phyloP scores from a whole-genome alignment of 2,888 invertebrate species.

The Oithona nana region DNA sequence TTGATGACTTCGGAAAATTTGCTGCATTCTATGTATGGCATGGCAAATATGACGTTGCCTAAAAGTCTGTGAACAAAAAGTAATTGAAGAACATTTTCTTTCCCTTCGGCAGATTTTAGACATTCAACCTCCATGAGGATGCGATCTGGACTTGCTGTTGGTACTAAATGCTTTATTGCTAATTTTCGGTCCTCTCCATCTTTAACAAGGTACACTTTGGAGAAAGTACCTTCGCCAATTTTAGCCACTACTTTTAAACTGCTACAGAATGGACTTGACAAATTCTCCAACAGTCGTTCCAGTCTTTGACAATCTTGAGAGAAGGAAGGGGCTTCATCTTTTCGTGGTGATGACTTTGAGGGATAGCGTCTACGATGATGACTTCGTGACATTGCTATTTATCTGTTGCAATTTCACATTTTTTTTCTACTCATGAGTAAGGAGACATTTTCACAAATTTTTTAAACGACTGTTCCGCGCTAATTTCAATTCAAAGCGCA shows the following conservation, averaged over 20 bases:
- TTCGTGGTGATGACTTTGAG: not conserved
- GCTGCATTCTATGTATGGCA: constrained; percentile 11
- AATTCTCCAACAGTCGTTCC: not conserved
- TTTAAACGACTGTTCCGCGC: no score
- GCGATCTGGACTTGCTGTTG: constrained; percentile 61
- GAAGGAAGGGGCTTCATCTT: not conserved
- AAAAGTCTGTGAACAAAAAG: not conserved
- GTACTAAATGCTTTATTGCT: constrained; percentile 69
- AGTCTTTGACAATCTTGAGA: not conserved
- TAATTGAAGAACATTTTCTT: constrained; percentile 24
- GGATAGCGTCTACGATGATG: not conserved
- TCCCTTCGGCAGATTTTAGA: constrained; percentile 32
- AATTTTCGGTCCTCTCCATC: constrained; percentile 37
- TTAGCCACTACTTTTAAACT: not conserved
- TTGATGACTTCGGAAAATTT: constrained; percentile 48
- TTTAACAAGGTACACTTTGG: constrained; percentile 60
- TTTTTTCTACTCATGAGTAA: no score
- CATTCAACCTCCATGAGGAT: constrained; percentile 62
- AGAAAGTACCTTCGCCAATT: constrained; percentile 68
- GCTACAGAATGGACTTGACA: not conserved
- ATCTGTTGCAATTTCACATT: no score
- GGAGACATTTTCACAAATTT: no score
- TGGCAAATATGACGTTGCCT: constrained; percentile 2
- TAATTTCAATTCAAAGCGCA: no score
- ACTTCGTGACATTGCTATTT: no score